phyloP scores from a whole-genome alignment of 2,113 vertebrate genomes.

The Odontesthes bonariensis region DNA sequence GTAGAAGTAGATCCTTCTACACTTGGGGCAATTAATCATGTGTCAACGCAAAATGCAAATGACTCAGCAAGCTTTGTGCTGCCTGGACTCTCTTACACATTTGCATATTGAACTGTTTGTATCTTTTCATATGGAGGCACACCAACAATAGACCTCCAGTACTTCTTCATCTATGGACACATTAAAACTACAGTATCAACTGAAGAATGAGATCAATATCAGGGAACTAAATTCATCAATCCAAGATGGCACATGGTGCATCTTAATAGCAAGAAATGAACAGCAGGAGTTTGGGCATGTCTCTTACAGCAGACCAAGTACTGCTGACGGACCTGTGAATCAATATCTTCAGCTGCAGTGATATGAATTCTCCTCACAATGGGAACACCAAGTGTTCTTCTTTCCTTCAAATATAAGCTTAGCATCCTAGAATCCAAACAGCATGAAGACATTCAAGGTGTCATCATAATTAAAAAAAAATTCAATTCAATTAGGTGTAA shows the following conservation, averaged over 20 bases:
- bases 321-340: neutral
- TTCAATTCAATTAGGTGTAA: neutral
- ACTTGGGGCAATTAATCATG: neutral
- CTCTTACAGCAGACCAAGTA: neutral
- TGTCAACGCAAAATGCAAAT: constrained; percentile 20
- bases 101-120: constrained; percentile 16
- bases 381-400: neutral
- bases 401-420: neutral
- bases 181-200: neutral
- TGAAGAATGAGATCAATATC: neutral
- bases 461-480: neutral
- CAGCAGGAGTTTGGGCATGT: too few species aligned
- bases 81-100: constrained; percentile 5
- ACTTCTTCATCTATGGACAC: neutral
- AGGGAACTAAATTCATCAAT: neutral
- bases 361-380: too few species aligned
- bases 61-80: constrained; percentile 3
- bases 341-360: neutral
- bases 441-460: neutral
- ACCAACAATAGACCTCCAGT: neutral
- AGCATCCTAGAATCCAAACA: neutral
- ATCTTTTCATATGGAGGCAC: neutral
- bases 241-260: too few species aligned
- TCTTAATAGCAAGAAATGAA: too few species aligned
- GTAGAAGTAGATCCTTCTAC: neutral